Evolutionary conservation across 2,797 vertebrate species (phyloP).

Genomic region (Spinibarbus caldwelli): DNA sequence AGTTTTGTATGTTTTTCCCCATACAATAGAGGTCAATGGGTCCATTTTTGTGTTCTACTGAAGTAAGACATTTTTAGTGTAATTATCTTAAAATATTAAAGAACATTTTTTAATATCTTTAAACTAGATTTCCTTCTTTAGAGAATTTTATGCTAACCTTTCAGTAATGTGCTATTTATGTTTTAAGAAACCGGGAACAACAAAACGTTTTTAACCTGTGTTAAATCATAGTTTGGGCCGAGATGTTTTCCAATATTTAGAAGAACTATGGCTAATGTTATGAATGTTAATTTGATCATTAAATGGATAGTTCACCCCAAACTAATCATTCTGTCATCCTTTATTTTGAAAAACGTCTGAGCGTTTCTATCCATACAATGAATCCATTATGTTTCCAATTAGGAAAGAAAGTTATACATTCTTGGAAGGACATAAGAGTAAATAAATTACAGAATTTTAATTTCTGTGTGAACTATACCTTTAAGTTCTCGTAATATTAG

Average conservation of each 20-base stretch:
- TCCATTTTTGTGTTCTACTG: too few relatives aligned
- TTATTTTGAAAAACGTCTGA: neutral
- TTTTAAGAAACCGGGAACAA: neutral
- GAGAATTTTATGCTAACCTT: neutral
- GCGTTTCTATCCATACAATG: neutral
- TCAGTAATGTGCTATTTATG: neutral
- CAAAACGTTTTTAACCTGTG: neutral
- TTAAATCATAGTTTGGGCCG: neutral
- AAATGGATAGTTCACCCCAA: neutral
- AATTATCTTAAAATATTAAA: too few relatives aligned
- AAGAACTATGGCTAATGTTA: neutral
- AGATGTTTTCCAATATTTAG: neutral
- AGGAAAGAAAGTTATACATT: neutral
- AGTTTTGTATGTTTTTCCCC: too few relatives aligned
- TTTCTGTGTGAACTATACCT: neutral
- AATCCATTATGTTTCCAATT: neutral
- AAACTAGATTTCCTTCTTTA: neutral
- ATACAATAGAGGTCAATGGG: too few relatives aligned
- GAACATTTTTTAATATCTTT: neutral
- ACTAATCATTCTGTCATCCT: neutral
- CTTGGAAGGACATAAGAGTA: neutral
- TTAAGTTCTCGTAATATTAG: neutral
- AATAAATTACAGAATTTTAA: too few relatives aligned
- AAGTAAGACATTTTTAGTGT: too few relatives aligned
- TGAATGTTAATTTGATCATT: neutral